Conservation (phyloP, 2,797 vertebrate species). For the Acanthopagrus latus region DNA sequence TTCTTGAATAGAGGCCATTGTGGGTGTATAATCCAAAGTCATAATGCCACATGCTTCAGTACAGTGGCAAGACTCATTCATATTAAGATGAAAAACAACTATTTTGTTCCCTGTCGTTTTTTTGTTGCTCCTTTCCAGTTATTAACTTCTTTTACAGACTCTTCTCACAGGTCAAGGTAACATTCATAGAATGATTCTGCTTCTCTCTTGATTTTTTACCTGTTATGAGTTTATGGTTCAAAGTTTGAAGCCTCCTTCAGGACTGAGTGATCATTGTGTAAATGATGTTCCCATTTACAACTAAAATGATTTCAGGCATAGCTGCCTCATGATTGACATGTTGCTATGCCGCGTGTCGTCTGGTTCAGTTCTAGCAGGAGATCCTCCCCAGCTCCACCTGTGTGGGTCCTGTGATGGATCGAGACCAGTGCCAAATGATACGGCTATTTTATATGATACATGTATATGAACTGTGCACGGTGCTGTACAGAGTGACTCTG, state of each 20-base stretch:
- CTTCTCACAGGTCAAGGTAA: neutral
- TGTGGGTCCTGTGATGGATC: neutral
- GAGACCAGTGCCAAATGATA: neutral
- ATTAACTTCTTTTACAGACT: neutral
- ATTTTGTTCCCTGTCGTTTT: neutral
- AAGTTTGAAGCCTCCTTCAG: too few relatives aligned
- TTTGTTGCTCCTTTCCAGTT: neutral
- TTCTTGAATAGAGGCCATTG: neutral
- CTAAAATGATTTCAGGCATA: too few relatives aligned
- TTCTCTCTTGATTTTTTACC: too few relatives aligned
- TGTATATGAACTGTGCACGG: constrained; percentile 10
- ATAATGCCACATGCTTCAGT: neutral
- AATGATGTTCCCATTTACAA: too few relatives aligned
- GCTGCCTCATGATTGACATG: too few relatives aligned
- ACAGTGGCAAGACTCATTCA: neutral
- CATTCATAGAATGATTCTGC: too few relatives aligned
- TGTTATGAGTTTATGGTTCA: too few relatives aligned
- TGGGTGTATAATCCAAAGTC: constrained; percentile 15
- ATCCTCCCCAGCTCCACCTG: too few relatives aligned
- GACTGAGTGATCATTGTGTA: too few relatives aligned
- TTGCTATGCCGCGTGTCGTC: too few relatives aligned
- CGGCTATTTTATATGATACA: neutral
- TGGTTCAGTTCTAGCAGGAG: too few relatives aligned
- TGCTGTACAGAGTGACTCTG: constrained; percentile 11
- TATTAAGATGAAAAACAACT: neutral